These are phyloP conservation scores for Brachionus calyciflorus DNA, from an alignment of 1,140 invertebrate genomes.

Conservation along the genomic window DNA sequence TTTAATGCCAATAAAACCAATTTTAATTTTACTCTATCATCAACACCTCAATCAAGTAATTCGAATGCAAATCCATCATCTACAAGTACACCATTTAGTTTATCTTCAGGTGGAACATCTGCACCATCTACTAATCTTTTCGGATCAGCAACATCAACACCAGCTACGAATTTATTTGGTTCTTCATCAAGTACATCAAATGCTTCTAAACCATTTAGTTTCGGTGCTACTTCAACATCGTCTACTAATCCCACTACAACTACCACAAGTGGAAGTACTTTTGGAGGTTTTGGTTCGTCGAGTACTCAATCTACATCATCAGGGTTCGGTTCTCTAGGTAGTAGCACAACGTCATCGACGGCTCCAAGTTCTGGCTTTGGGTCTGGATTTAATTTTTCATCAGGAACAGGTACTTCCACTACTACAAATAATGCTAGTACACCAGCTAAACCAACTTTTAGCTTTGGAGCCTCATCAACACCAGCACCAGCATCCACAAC, in stretches of 20 bases:
- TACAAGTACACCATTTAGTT: constrained; percentile 7
- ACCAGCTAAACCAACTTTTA: not conserved
- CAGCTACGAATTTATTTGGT: constrained; percentile 35
- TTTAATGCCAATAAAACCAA: not conserved
- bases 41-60: constrained; percentile 21
- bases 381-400: not conserved
- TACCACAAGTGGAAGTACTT: constrained; percentile 42
- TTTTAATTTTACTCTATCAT: not conserved
- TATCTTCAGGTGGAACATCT: not conserved
- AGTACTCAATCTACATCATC: too few relatives aligned
- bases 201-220: constrained; percentile 36
- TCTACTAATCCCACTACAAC: constrained; percentile 24
- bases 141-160: constrained; percentile 39
- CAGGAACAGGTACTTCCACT: not conserved
- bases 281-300: not conserved
- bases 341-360: not conserved
- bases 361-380: not conserved
- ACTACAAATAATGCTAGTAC: not conserved
- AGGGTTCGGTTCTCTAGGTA: not conserved
- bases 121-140: not conserved
- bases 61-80: not conserved
- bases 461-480: not conserved
- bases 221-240: constrained; percentile 37
- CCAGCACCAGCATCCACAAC: not conserved
- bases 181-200: constrained; percentile 3